phyloP scores from a whole-genome alignment of 2,797 vertebrate species.

The Adrianichthys oophorus region DNA sequence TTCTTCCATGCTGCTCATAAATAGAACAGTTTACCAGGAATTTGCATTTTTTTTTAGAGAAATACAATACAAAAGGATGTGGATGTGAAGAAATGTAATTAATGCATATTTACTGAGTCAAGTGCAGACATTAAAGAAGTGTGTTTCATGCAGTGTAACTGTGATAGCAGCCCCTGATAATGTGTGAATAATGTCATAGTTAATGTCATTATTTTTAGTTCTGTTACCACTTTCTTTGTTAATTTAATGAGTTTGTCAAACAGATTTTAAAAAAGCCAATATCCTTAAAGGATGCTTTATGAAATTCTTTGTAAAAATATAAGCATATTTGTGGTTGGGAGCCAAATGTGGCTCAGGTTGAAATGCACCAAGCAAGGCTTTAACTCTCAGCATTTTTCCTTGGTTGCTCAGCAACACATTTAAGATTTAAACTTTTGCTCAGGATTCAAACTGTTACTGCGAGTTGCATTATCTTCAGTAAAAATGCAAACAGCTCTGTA shows the following conservation, averaged over 20 bases:
- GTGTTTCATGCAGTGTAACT: slow-evolving; percentile 14
- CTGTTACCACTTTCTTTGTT: background rate
- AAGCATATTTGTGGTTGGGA: background rate
- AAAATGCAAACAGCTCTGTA: slow-evolving; percentile 4
- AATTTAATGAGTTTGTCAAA: background rate
- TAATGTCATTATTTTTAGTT: too few relatives aligned
- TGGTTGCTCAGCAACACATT: slow-evolving; percentile 83
- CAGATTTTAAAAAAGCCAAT: background rate
- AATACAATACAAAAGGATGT: slow-evolving; percentile 28
- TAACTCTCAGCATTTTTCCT: slow-evolving; percentile 64
- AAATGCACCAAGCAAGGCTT: slow-evolving; percentile 7
- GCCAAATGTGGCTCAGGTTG: slow-evolving; percentile 3
- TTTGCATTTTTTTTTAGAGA: slow-evolving; percentile 22
- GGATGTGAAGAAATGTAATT: slow-evolving; percentile 68
- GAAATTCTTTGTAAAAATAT: background rate
- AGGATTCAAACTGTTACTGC: background rate
- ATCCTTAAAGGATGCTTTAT: background rate
- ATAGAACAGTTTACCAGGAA: slow-evolving; percentile 14
- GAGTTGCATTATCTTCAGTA: background rate
- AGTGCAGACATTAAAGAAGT: slow-evolving; percentile 34
- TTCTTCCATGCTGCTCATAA: slow-evolving; percentile 16
- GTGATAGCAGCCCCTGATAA: background rate
- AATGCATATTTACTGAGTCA: slow-evolving; percentile 57
- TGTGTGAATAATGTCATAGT: background rate
- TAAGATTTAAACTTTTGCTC: slow-evolving; percentile 31